Evolutionary conservation across 2,113 vertebrate genomes (phyloP), one percentile per base, ranked within the genome.

Genomic region (Mugil cephalus): DNA sequence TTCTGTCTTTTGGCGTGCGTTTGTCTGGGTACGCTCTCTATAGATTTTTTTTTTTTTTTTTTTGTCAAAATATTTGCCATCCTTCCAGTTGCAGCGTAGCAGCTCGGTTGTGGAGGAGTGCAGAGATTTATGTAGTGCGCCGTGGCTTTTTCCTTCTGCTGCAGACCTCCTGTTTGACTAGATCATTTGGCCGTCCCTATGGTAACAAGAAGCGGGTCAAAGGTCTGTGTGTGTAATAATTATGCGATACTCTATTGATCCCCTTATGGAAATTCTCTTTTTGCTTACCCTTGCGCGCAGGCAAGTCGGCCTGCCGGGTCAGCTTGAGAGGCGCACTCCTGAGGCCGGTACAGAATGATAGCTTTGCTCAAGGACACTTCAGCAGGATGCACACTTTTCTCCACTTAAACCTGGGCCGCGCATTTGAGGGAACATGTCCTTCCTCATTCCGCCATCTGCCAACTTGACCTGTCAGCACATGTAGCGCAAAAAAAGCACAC

Each of bases 161-260:
- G 34, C 63, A 76, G 30, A 76, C 18, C 9, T 19, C 10, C 36
- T 66, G 70, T 53, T 62, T 52, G 52, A 51, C 52, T 65, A 18
- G 34, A 79, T 77, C 30, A 75, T 47, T 47, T 34, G 40, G 77
- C 55, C 30, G 52, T 85, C 82, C 80, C 71, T 34, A 38, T 64
- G 56, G 82, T 84, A 88, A 74, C 77, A 70, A 75, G 43, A 54
- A 73, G 35, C 62, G 75, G 84, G 66, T 62, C 78, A 82, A 84
- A 85, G 80, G 75, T 84, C 72, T 48, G 4, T 51, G 66, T 73
- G 65, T 77, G 63, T 80, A 69, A 78, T 88, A 72, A 87, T 83
- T 79, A 69, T 43, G 52, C 18, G 38, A 67, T 82, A 78, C 58
- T 82, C 51, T 69, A 85, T 86, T 77, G 81, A 84, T 84, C 69